phyloP scores from a whole-genome alignment of 2,888 invertebrate genomes.

The Scaptomyza caliginosa region DNA sequence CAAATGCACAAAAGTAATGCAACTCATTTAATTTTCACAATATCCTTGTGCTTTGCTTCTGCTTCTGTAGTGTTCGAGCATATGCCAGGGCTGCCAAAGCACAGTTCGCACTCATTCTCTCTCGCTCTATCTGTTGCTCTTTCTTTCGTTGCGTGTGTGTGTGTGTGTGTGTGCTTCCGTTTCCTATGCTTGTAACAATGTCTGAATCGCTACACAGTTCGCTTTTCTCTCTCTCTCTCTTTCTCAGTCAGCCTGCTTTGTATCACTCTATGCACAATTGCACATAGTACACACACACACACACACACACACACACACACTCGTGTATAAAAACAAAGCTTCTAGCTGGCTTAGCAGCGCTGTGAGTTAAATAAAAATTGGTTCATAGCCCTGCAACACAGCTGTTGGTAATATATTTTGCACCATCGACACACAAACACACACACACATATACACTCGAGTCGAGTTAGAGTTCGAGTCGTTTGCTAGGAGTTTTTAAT shows the following conservation, averaged over 20 bases:
- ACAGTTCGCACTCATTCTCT: slow-evolving; percentile 5
- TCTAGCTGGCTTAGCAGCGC: slow-evolving; percentile 31
- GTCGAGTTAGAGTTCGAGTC: slow-evolving; percentile 46
- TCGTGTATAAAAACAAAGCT: slow-evolving; percentile 59
- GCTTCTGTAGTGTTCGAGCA: slow-evolving; percentile 46
- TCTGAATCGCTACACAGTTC: slow-evolving; percentile 43
- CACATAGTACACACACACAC: slow-evolving; percentile 59
- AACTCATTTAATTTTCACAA: slow-evolving; percentile 80
- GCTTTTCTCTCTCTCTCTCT: slow-evolving; percentile 1
- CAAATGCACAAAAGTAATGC: slow-evolving; percentile 79
- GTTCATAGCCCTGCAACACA: slow-evolving; percentile 65
- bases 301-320: slow-evolving; percentile 15
- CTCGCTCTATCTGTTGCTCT: slow-evolving; percentile 18
- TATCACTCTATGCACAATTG: slow-evolving; percentile 75
- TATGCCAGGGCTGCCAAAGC: slow-evolving; percentile 44
- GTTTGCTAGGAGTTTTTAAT: slow-evolving; percentile 65
- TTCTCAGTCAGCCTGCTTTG: slow-evolving; percentile 48
- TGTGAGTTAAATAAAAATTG: slow-evolving; percentile 74
- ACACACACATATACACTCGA: slow-evolving; percentile 9
- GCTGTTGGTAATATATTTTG: slow-evolving; percentile 67
- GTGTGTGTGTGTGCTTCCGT: slow-evolving; percentile 56
- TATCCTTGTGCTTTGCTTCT: slow-evolving; percentile 74
- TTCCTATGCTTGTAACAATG: slow-evolving; percentile 67
- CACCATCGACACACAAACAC: slow-evolving; percentile 54
- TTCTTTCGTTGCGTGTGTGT: slow-evolving; percentile 24